Conservation (phyloP, 1,140 invertebrate genomes). For the Oncopodura yosiiana region DNA sequence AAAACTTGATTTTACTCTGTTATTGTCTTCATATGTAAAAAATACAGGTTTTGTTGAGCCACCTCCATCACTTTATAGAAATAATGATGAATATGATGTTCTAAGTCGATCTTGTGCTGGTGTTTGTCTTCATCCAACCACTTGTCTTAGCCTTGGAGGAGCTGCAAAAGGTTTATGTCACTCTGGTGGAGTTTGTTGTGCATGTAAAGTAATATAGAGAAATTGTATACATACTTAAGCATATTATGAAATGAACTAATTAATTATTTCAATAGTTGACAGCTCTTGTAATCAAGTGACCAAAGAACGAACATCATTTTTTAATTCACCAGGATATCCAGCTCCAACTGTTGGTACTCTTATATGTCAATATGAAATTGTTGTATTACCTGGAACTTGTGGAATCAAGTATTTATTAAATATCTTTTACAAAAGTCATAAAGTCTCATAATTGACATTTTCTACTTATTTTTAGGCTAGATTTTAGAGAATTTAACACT, state of each 20-base stretch:
- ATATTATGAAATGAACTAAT: not conserved
- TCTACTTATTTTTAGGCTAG: conserved; percentile 30
- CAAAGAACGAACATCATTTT: conserved; percentile 36
- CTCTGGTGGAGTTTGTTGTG: conserved; percentile 24
- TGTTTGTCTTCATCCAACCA: conserved; percentile 16
- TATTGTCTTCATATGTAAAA: too few relatives aligned
- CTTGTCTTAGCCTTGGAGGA: conserved; percentile 22
- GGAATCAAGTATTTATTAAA: conserved; percentile 5
- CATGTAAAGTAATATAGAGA: too few relatives aligned
- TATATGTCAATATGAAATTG: conserved; percentile 40
- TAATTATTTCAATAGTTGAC: conserved; percentile 35
- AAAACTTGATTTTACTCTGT: too few relatives aligned
- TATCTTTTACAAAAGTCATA: not conserved
- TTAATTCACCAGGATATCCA: conserved; percentile 38
- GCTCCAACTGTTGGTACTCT: conserved; percentile 38
- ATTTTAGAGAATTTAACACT: conserved; percentile 39
- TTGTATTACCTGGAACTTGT: conserved; percentile 37
- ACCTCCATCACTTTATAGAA: too few relatives aligned
- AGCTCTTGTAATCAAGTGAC: conserved; percentile 38
- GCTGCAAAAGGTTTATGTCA: conserved; percentile 8
- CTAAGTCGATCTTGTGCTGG: conserved; percentile 7
- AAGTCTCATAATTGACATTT: not conserved
- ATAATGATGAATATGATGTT: too few relatives aligned
- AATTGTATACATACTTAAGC: not conserved
- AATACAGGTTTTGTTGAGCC: too few relatives aligned